Percentiles rank a stretch among this genome's conserved stretches.
phyloP scores from a whole-genome alignment of 2,113 vertebrate genomes.

The Syngnathoides biaculeatus region DNA sequence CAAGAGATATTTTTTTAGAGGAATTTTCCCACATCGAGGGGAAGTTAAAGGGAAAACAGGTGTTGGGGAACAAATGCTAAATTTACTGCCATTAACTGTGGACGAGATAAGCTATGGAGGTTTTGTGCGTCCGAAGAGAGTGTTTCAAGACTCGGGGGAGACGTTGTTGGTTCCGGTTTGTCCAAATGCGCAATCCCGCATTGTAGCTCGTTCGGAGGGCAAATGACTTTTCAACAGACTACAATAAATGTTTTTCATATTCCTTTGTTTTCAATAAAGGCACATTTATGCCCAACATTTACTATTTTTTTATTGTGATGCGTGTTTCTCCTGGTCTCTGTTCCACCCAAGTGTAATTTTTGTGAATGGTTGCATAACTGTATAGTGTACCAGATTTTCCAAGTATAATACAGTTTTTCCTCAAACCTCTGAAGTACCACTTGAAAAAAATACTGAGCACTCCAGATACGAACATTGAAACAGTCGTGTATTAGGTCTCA shows the following conservation, averaged over 20 bases:
- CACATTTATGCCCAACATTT: conserved; percentile 2
- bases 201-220: conserved; percentile 36
- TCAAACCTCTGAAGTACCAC: too few species aligned
- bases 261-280: conserved; percentile 5
- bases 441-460: not conserved
- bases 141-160: conserved; percentile 5
- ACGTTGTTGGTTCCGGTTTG: not conserved
- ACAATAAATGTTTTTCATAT: conserved; percentile 64
- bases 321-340: not conserved
- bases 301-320: not conserved
- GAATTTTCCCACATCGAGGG: not conserved
- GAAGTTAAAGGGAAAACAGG: conserved; percentile 4
- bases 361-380: not conserved
- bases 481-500: too few species aligned
- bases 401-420: too few species aligned
- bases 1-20: conserved; percentile 21
- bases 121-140: conserved; percentile 13
- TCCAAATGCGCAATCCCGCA: conserved; percentile 17
- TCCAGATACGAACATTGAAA: too few species aligned
- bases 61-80: conserved; percentile 46
- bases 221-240: conserved; percentile 46
- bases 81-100: conserved; percentile 44
- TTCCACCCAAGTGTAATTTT: not conserved
- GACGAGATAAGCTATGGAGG: not conserved
- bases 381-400: not conserved